Evolutionary conservation across 2,797 vertebrate species (phyloP), one percentile per base, ranked within the genome.

Genomic region (Halcyon chelicuti): DNA sequence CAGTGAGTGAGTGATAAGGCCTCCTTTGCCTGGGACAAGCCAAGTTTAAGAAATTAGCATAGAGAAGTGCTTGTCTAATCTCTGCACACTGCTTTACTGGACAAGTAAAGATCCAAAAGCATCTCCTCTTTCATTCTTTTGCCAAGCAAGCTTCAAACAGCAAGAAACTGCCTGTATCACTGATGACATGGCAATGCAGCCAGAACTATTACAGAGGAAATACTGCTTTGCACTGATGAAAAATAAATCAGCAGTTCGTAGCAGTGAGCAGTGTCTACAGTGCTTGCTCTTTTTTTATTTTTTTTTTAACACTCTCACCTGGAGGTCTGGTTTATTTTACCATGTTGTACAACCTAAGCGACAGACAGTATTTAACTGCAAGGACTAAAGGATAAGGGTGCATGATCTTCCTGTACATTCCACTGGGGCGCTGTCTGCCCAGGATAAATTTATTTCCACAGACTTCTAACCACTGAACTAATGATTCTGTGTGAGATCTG

Each of bases 401-500:
- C 10, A 11, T 2, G 12, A 55, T 60, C 44, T 74, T 74, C 44
- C 55, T 33, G 61, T 65, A 76, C 37, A 5, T 67, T 55, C 35
- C 47, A 55, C 4, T 10, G 28, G 19, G 49, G 51, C 26, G 58
- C 14, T 4, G n/a, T 26, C 47, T 88, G 40, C 57, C 54, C 76
- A 71, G 35, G n/a, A 57, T 3, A 7, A 1, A 40, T 33, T 39
- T 6, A 78, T 19, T 49, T 71, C 35, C 14, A 5, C 12, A 37
- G 31, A 47, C 37, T 47, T 67, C 47, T 39, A 40, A 60, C 31
- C 31, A 44, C 61, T 70, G 40, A 85, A 46, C 47, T n/a, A n/a
- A 52, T 0, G 14, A 54, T 37, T 33, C 39, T 39, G 58, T 26
- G 17, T 0, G 0, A 84, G 49, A 75, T 21, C 61, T 60, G 61